Conservation (phyloP, 2,797 vertebrate species). For the Micromesistius poutassou region DNA sequence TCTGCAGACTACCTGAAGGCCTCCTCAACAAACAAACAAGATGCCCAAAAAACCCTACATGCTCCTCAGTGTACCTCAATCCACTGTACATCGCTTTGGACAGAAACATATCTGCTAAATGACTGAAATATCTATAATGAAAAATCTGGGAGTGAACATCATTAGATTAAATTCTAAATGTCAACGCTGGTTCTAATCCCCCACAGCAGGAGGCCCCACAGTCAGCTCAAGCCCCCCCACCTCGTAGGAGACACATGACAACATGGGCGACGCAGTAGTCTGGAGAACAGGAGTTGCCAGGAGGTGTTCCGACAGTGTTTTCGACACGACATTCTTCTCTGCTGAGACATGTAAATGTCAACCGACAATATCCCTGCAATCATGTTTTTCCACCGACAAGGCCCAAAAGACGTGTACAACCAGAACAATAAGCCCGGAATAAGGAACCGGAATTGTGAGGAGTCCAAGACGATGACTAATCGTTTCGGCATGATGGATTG, state of each 20-base stretch:
- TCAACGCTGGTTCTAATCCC: background rate
- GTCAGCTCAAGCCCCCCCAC: background rate
- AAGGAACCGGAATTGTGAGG: background rate
- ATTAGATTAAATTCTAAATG: background rate
- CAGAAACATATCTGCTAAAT: background rate
- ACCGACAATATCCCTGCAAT: slow-evolving; percentile 56
- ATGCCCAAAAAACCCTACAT: background rate
- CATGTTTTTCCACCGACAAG: slow-evolving; percentile 26
- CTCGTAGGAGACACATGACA: background rate
- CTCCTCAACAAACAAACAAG: too few relatives aligned
- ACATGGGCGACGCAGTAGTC: slow-evolving; percentile 43
- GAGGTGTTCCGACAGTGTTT: slow-evolving; percentile 56
- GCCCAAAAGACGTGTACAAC: slow-evolving; percentile 40
- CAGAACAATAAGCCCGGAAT: slow-evolving; percentile 22
- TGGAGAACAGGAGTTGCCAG: slow-evolving; percentile 29
- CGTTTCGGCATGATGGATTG: background rate
- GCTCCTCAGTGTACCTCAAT: too few relatives aligned
- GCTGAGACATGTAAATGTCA: slow-evolving; percentile 72
- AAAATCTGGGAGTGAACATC: background rate
- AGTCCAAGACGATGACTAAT: background rate
- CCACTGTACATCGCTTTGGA: background rate
- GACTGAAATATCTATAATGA: background rate
- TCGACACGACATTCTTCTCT: slow-evolving; percentile 36
- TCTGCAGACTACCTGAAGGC: too few relatives aligned
- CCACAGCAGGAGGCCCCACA: background rate